phyloP scores from a whole-genome alignment of 2,113 vertebrate species.

The Cervus canadensis region DNA sequence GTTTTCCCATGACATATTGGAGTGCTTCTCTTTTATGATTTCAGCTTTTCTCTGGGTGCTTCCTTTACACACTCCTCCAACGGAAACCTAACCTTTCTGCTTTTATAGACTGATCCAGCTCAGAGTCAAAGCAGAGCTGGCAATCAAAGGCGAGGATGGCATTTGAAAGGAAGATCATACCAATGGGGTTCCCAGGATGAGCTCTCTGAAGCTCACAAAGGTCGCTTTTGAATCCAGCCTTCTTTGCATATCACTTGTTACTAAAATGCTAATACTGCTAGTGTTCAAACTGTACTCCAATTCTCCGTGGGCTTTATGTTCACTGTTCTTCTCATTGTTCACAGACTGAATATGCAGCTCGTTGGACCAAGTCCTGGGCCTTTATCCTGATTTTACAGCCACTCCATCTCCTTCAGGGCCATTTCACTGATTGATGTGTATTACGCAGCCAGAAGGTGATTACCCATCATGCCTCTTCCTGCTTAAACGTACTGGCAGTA shows the following conservation, averaged over 20 bases:
- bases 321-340: not conserved
- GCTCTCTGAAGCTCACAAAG: not conserved
- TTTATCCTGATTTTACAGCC: not conserved
- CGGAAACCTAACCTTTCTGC: conserved; percentile 73
- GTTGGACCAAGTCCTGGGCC: not conserved
- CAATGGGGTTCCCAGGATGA: conserved; percentile 32
- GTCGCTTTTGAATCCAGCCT: conserved; percentile 26
- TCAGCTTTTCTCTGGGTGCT: conserved; percentile 60
- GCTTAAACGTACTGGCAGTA: not conserved
- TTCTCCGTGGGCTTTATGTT: not conserved
- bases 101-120: conserved; percentile 70
- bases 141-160: conserved; percentile 69
- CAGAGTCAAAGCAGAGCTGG: conserved; percentile 65
- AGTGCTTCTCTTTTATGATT: conserved; percentile 68
- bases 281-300: not conserved
- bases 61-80: conserved; percentile 48
- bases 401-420: not conserved
- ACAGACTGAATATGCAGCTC: not conserved
- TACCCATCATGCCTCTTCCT: not conserved
- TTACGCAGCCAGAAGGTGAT: not conserved
- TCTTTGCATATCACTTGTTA: conserved; percentile 45
- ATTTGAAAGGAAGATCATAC: conserved; percentile 67
- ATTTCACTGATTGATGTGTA: not conserved
- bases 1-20: conserved; percentile 46
- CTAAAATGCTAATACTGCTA: conserved; percentile 43